Base-by-base conservation (phyloP, 2,113 vertebrate genomes). In the Indicator indicator region DNA sequence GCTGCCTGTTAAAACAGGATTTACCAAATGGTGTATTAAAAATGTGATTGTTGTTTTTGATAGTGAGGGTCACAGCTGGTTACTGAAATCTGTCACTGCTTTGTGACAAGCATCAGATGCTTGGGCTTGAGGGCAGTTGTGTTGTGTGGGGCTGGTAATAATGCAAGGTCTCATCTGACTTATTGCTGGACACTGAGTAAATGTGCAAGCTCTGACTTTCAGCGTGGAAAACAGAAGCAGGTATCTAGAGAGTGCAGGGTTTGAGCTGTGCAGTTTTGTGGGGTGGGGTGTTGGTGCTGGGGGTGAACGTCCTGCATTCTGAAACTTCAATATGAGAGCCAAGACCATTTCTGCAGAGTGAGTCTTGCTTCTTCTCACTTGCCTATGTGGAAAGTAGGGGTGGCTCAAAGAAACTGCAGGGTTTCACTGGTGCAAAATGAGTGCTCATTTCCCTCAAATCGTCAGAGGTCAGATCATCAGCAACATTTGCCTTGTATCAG, bases 11-110 rank as follows among this genome's bases (percentile, higher is more conserved):
- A 94, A 86, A 88, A 93, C 86, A 72, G 52, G 60, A 86, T 76
- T 94, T 94, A 40, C 60, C 86, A 96, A 77, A 89, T 86, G 78
- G 20, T 38, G 46, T 40, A 3, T 88, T 12, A 95, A 96, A 96
- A 95, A 91, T 86, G 20, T 73, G 82, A 70, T 58, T 36, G n/a
- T 68, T 64, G 13, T 77, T 93, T 96, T 95, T 85, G 91, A 94
- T 81, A 95, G 92, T 3, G 30, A 94, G 94, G 84, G 90, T 95
- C 93, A 84, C 74, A 83, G 96, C 83, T 96, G 88, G 58, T 96
- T 96, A 91, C 89, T 93, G 89, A 97, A 94, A 74, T 72, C 83
- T 92, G 79, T 89, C 96, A 93, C 58, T 71, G 50, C 85, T 95
- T 97, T 94, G 93, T 96, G 90, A 97, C 88, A 85, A 89, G 50